These are phyloP conservation scores for Macrobrachium nipponense DNA, from an alignment of 1,140 invertebrate genomes.

Conservation along the genomic window DNA sequence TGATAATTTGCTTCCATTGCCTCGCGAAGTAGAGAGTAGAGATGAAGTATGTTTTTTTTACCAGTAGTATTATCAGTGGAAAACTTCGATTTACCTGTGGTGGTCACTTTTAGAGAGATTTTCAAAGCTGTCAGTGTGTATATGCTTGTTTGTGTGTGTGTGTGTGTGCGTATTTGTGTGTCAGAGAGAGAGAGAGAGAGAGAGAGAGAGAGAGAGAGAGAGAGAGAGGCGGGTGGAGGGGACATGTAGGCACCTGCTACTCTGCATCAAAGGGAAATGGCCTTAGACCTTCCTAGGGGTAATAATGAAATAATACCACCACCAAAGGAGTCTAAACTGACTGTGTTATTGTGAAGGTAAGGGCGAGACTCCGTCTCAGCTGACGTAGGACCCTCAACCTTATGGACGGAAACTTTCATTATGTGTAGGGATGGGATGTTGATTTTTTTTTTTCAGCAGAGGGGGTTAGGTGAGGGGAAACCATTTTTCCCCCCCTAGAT, in stretches of 20 bases:
- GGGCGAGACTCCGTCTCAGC: background rate
- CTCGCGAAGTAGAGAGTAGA: too few species aligned
- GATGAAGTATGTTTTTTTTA: too few species aligned
- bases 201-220: background rate
- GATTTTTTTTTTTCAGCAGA: background rate
- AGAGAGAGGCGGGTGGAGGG: too few species aligned
- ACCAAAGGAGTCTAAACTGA: slow-evolving; percentile 16
- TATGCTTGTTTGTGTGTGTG: too few species aligned
- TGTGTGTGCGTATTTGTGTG: too few species aligned
- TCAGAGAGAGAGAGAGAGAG: too few species aligned
- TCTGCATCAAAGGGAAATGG: slow-evolving; percentile 9
- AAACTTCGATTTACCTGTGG: too few species aligned
- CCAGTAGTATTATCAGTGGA: too few species aligned
- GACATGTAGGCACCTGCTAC: background rate
- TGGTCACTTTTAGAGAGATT: too few species aligned
- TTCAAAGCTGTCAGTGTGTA: too few species aligned
- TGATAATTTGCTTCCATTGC: too few species aligned
- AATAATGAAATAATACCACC: slow-evolving; percentile 8
- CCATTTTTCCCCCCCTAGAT: background rate
- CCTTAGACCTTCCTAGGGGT: background rate
- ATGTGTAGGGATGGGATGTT: slow-evolving; percentile 18
- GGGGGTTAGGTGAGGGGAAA: background rate
- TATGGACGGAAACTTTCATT: background rate
- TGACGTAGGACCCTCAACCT: background rate
- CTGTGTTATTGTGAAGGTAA: background rate